Evolutionary conservation across 2,797 vertebrate genomes (phyloP), one percentile per base, ranked within the genome.

Genomic region (Syngnathus rostellatus): DNA sequence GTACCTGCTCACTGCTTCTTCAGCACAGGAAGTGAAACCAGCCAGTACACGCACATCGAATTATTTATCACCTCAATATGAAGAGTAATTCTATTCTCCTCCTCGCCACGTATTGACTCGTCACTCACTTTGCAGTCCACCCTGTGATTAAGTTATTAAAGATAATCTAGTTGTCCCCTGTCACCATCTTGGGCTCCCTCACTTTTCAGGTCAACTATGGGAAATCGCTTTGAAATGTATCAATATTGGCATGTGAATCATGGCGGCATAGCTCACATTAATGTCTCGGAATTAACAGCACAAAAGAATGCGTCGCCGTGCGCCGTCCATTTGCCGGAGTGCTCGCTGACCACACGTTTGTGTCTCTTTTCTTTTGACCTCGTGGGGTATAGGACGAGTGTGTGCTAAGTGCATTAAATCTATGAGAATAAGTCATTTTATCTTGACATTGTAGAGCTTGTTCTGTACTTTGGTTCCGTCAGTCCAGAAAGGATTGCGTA

Each of bases 91-190:
- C 78, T 81, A 74, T 84, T 85, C 77, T 81, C 81, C 55, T 21
- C 71, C 69, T 69, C 51, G n/a, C 74, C 16, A 14, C 61, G 70
- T 90, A 91, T 91, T 86, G 90, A 91, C 88, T 78, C 66, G 60
- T 83, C 84, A 83, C 86, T 90, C 85, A 89, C 87, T 89, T 57
- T 84, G 78, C 75, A 78, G 75, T 77, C 74, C 85, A 85, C 77
- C 81, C 83, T 73, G 76, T 89, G 84, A 91, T 91, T 88, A 86
- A 88, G 83, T 91, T 91, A 90, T 90, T 90, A 91, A 88, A 89
- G 89, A 90, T 91, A 89, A 91, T 89, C 86, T 76, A 89, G 90
- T 91, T 91, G 85, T 88, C 87, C 84, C 82, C 86, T 89, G 88
- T 90, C 90, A 91, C 84, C 86, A 81, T 89, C 90, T 91, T 80